Evolutionary conservation across 1,140 invertebrate species (phyloP).

Genomic region (Ganaspis sp.): DNA sequence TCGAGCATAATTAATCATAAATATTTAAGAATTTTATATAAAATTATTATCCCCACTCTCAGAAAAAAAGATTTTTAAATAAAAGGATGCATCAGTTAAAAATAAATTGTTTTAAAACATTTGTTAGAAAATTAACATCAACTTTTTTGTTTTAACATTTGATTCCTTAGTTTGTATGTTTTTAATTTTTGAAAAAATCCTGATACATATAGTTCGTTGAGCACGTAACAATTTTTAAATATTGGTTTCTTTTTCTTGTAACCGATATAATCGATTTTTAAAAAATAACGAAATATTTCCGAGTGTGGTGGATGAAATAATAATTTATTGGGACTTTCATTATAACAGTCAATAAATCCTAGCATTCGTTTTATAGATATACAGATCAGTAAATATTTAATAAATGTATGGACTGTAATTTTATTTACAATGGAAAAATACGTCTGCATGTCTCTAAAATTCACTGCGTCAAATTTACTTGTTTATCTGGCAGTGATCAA

Average conservation of each 20-base stretch:
- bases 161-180: no score
- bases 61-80: no score
- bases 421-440: constrained; percentile 28
- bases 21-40: background rate
- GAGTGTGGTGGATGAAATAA: background rate
- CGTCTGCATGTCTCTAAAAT: background rate
- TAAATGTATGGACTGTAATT: background rate
- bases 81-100: no score
- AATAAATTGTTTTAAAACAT: no score
- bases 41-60: background rate
- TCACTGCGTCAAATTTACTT: constrained; percentile 7
- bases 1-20: background rate
- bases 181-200: no score
- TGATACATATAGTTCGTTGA: no score
- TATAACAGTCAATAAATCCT: background rate
- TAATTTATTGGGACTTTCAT: background rate
- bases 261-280: no score
- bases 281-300: no score
- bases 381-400: constrained; percentile 1
- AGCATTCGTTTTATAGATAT: background rate
- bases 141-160: no score
- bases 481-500: background rate
- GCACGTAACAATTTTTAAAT: no score
- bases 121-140: no score
- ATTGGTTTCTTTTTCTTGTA: no score